These are phyloP conservation scores for Psilopsiagon aymara DNA, from an alignment of 2,113 vertebrate genomes.

Conservation along the genomic window DNA sequence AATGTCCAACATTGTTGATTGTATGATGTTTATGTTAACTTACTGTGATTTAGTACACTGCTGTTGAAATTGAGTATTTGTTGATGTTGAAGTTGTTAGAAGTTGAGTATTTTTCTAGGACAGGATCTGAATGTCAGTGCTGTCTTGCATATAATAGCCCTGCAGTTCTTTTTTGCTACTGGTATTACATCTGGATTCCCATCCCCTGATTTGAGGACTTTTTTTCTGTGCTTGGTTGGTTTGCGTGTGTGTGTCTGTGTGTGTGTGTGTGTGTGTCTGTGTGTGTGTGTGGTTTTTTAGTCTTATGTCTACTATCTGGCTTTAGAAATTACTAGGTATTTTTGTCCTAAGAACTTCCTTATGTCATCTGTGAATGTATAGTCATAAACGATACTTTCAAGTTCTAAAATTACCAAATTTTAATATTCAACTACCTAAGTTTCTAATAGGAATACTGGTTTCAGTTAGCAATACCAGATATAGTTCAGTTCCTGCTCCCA, in stretches of 20 bases:
- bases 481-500: not conserved
- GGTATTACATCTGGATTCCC: not conserved
- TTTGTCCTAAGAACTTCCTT: conserved; percentile 1
- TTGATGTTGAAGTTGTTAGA: not conserved
- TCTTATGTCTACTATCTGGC: conserved; percentile 19
- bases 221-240: not conserved
- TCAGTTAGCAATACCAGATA: conserved; percentile 12
- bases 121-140: not conserved
- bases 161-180: not conserved
- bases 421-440: not conserved
- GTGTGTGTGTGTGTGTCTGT: not conserved
- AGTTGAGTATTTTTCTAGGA: not conserved
- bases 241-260: not conserved
- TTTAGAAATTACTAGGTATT: not conserved
- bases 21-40: not conserved
- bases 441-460: conserved; percentile 8
- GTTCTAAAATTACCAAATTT: conserved; percentile 40
- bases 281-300: not conserved
- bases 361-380: not conserved
- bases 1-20: not conserved
- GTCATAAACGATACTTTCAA: not conserved
- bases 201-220: not conserved
- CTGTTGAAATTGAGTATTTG: not conserved
- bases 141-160: not conserved
- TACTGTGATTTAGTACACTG: accelerated